Base-by-base conservation (phyloP, 2,797 vertebrate species). In the Pangasius djambal region DNA sequence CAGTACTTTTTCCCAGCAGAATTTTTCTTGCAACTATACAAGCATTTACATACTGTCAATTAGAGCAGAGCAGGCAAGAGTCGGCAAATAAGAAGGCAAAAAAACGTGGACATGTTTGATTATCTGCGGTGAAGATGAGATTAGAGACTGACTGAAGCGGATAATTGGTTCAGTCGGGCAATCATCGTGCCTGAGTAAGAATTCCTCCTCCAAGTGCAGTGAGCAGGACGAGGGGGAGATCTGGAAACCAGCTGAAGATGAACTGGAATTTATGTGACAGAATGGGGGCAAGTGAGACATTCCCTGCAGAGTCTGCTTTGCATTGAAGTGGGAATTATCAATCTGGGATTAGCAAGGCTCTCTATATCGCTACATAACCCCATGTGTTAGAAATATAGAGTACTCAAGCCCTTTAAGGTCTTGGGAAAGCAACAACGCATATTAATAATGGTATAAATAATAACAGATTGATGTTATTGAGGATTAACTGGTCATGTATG, bases 1-100 rank as follows among this genome's bases (percentile, higher is more conserved):
- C 93, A 94, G 94, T 92, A 95, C 92, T 93, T 94, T 92, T 94
- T 93, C 92, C 93, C 93, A 94, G 94, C 92, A 90, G 89, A 85
- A 88, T 85, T 77, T 65, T 86, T 90, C 86, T 91, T 92, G 89
- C 92, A 96, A 93, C 94, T 92, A 95, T 94, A 92, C 95, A 92
- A 94, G 94, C 95, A 91, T 92, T 94, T 94, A 92, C 92, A 88
- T 63, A 86, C 74, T 52, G 69, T 91, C 92, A 93, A 94, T 93
- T 82, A 91, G 93, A 92, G 90, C 79, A 89, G 88, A 95, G 93
- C 92, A 94, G 93, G 93, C 95, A 94, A 94, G 91, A 94, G 91
- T 92, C 67, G 89, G 90, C 89, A 84, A 85, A 84, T 57, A 86
- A 91, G 90, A 92, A 88, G 86, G 81, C 88, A 90, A 86, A 25